Evolutionary conservation across 2,797 vertebrate genomes (phyloP).

Genomic region (Ceyx erithaca): DNA sequence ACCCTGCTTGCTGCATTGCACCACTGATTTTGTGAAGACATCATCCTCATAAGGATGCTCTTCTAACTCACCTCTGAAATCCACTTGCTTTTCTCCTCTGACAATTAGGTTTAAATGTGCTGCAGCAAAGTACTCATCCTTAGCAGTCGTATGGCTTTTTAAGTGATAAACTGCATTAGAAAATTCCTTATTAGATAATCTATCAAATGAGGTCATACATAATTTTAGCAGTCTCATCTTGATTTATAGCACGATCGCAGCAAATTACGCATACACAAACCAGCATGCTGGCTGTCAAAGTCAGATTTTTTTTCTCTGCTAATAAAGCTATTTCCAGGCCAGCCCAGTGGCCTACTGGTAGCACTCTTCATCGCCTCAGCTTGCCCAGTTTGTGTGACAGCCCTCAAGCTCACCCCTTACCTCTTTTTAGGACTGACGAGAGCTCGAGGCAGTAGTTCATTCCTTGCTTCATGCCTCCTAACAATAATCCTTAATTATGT

Average conservation of each 20-base stretch:
- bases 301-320: conserved; percentile 22
- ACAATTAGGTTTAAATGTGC: conserved; percentile 80
- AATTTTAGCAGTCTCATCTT: conserved; percentile 68
- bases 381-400: neutral
- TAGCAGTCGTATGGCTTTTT: conserved; percentile 72
- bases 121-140: conserved; percentile 73
- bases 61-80: conserved; percentile 77
- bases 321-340: neutral
- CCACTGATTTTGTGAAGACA: conserved; percentile 79
- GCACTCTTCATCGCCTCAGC: neutral
- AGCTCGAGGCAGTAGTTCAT: neutral
- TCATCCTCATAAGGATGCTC: conserved; percentile 79
- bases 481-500: neutral
- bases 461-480: neutral
- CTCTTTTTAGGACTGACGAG: neutral
- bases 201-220: conserved; percentile 74
- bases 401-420: neutral
- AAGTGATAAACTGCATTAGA: conserved; percentile 80
- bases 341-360: neutral
- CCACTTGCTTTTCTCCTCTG: conserved; percentile 73
- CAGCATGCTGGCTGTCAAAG: conserved; percentile 39
- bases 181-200: conserved; percentile 80
- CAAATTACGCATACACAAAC: conserved; percentile 35
- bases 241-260: conserved; percentile 58
- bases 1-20: conserved; percentile 82